Conservation (phyloP, 1,140 invertebrate genomes). For the Pantala flavescens region DNA sequence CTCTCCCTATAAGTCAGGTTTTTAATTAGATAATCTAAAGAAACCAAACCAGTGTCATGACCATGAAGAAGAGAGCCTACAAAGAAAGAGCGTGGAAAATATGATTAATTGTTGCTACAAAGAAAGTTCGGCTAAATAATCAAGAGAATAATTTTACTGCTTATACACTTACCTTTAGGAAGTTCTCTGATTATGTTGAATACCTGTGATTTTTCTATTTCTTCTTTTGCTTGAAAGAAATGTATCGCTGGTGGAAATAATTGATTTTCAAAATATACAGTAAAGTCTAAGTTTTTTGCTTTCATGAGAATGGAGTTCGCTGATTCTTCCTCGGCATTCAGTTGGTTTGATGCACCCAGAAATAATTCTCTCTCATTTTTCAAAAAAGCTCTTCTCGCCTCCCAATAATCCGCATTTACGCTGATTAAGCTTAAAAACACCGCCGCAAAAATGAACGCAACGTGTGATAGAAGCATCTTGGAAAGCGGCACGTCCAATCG, state of each 20-base stretch:
- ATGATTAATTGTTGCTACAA: too few species aligned
- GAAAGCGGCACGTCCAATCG: too few species aligned
- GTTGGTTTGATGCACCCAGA: constrained; percentile 39
- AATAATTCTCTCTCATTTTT: constrained; percentile 3
- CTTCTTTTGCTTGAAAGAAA: constrained; percentile 50
- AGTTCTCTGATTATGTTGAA: constrained; percentile 54
- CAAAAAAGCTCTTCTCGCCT: not conserved
- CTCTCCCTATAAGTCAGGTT: constrained; percentile 56
- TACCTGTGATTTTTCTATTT: constrained; percentile 54
- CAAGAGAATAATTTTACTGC: not conserved
- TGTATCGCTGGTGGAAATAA: constrained; percentile 51
- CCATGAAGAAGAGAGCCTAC: constrained; percentile 62
- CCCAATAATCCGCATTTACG: not conserved
- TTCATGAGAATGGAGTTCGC: constrained; percentile 56
- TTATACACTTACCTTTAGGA: constrained; percentile 32
- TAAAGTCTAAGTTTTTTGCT: constrained; percentile 48
- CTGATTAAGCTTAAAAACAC: too few species aligned
- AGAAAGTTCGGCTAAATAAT: too few species aligned
- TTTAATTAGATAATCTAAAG: constrained; percentile 50
- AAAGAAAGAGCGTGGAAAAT: too few species aligned
- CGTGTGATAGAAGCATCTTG: too few species aligned
- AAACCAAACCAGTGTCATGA: constrained; percentile 55
- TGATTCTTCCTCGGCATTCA: constrained; percentile 43
- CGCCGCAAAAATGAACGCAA: too few species aligned
- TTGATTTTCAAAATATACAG: constrained; percentile 42